A percentile compares a stretch with the other conserved stretches of the same genome.
These are phyloP conservation scores for Apostichopus californicus DNA, from an alignment of 35 echinoderm and acorn worm species.

Conservation along the genomic window DNA sequence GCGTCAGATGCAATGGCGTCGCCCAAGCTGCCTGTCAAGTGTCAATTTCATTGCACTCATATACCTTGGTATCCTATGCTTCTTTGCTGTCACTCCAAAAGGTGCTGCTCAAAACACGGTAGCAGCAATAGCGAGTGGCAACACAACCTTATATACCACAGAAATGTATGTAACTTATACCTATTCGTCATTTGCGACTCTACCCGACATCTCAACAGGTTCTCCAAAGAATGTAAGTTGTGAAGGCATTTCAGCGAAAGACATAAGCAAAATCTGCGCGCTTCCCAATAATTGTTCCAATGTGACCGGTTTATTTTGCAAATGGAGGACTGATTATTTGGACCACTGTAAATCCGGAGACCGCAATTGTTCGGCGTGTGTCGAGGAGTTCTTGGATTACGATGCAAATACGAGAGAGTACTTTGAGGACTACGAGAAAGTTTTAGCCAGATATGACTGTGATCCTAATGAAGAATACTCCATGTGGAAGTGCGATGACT, in stretches of 20 bases:
- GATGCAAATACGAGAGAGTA: not conserved
- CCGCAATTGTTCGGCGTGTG: not conserved
- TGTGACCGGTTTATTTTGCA: not conserved
- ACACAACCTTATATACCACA: constrained; percentile 30
- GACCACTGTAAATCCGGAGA: not conserved
- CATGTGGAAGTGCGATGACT: constrained; percentile 21
- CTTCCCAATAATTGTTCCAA: not conserved
- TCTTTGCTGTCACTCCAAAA: constrained; percentile 44
- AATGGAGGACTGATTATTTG: constrained; percentile 43
- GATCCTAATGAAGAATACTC: not conserved
- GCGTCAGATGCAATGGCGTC: constrained; percentile 56
- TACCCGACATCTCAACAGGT: not conserved
- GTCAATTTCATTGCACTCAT: constrained; percentile 38
- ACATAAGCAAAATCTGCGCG: not conserved
- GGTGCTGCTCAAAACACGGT: not conserved
- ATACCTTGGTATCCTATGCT: constrained; percentile 56
- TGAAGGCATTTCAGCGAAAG: not conserved
- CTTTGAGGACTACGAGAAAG: not conserved
- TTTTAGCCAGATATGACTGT: constrained; percentile 41
- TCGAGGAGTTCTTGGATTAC: not conserved
- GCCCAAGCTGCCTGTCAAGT: constrained; percentile 43
- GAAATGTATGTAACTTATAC: constrained; percentile 25
- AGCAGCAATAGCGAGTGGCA: constrained; percentile 32
- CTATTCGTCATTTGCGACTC: not conserved
- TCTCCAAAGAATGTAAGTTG: not conserved